Percentiles rank a stretch among this genome's conserved stretches.
Evolutionary conservation across 2,113 vertebrate genomes (phyloP).

Genomic region (Phalacrocorax carbo): DNA sequence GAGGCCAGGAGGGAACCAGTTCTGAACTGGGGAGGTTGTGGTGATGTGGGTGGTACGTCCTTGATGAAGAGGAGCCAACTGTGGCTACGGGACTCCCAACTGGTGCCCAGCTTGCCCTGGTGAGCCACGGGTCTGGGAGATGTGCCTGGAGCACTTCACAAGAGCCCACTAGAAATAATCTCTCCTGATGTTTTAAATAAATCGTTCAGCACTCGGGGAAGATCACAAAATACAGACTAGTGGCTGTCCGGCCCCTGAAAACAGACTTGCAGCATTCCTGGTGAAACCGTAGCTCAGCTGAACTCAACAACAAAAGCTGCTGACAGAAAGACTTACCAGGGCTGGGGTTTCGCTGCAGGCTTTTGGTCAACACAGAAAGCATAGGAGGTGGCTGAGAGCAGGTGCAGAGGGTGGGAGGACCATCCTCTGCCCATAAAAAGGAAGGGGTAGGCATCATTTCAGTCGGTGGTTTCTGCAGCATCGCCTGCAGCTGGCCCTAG

Average conservation of each 20-base stretch:
- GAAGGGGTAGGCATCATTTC: not conserved
- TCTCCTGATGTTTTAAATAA: not conserved
- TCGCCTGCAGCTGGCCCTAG: not conserved
- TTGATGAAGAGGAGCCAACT: not conserved
- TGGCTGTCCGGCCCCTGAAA: not conserved
- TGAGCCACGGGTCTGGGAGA: not conserved
- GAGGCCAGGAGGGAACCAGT: not conserved
- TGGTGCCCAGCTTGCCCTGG: not conserved
- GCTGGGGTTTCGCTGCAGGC: not conserved
- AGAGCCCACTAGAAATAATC: not conserved
- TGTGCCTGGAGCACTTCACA: not conserved
- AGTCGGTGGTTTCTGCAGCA: not conserved
- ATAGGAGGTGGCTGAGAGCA: accelerated
- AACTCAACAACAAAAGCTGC: not conserved
- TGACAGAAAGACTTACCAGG: not conserved
- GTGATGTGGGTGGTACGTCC: not conserved
- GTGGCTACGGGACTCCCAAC: not conserved
- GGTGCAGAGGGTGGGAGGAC: not conserved
- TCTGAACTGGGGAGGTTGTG: not conserved
- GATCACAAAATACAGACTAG: not conserved
- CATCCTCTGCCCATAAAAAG: not conserved
- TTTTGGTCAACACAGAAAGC: not conserved
- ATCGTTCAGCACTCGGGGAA: too few relatives aligned
- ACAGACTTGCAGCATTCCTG: not conserved
- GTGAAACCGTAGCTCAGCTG: not conserved